phyloP scores from a whole-genome alignment of 1,140 invertebrate genomes.

The Sitodiplosis mosellana region DNA sequence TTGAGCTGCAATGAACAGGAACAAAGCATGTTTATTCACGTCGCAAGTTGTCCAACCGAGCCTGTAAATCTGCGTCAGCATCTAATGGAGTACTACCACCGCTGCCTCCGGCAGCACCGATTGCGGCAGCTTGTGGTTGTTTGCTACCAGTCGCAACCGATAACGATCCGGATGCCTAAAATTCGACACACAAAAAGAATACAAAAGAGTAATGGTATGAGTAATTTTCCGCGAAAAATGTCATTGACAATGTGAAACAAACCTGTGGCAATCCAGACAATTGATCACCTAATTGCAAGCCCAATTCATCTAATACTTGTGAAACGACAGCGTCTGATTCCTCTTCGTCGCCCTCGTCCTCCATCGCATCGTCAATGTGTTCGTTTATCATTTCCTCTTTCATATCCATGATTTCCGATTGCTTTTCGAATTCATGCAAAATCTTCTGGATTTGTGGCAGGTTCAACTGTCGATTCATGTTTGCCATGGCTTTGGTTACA shows the following conservation, averaged over 20 bases:
- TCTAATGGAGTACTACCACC: slow-evolving; percentile 44
- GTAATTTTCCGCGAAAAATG: background rate
- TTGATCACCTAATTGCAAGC: slow-evolving; percentile 81
- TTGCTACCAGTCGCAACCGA: slow-evolving; percentile 17
- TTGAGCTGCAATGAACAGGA: too few species aligned
- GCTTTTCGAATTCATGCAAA: slow-evolving; percentile 97
- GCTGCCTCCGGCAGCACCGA: slow-evolving; percentile 32
- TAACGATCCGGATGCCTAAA: slow-evolving; percentile 16
- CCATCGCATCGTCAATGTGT: slow-evolving; percentile 98
- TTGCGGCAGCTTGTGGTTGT: slow-evolving; percentile 25
- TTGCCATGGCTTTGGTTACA: slow-evolving; percentile 94
- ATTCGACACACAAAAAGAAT: background rate
- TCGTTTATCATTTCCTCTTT: slow-evolving; percentile 99
- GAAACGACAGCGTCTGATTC: slow-evolving; percentile 86
- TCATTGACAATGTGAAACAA: background rate
- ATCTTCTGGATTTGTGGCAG: slow-evolving; percentile 99
- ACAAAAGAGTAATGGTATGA: background rate
- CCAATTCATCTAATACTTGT: slow-evolving; percentile 93
- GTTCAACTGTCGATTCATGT: slow-evolving; percentile 96
- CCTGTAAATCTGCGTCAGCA: slow-evolving; percentile 89
- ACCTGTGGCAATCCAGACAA: slow-evolving; percentile 68
- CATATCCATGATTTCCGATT: slow-evolving; percentile 99
- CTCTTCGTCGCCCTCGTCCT: slow-evolving; percentile 94
- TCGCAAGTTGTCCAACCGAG: slow-evolving; percentile 79
- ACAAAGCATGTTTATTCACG: slow-evolving; percentile 53